Conservation (phyloP, 2,888 invertebrate genomes). For the Dysmachus trigonus region DNA sequence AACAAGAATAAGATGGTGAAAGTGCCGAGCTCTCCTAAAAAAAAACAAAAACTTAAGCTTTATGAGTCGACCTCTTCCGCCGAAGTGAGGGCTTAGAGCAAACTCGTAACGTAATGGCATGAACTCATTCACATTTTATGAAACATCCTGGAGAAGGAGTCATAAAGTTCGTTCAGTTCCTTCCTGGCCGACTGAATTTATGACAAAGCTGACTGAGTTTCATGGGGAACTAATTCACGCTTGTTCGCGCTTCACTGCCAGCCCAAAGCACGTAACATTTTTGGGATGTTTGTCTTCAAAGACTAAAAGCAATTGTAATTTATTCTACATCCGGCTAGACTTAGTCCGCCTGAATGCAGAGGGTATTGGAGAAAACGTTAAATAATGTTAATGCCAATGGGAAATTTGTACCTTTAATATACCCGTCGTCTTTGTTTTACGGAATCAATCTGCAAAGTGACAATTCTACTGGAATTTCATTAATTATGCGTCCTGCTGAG, state of each 20-base stretch:
- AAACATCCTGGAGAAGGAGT: background rate
- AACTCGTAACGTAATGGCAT: background rate
- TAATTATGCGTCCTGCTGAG: background rate
- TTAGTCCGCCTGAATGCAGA: background rate
- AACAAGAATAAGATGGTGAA: background rate
- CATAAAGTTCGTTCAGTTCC: background rate
- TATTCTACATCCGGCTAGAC: background rate
- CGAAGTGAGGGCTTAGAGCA: background rate
- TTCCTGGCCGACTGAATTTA: background rate
- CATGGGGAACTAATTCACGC: background rate
- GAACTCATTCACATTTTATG: background rate
- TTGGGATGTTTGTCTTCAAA: background rate
- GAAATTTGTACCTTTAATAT: background rate
- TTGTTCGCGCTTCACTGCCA: background rate
- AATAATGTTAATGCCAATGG: background rate
- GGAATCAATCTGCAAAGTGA: background rate
- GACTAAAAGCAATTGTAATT: background rate
- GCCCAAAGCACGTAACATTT: background rate
- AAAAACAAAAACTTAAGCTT: background rate
- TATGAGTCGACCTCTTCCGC: background rate
- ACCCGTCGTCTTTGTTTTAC: background rate
- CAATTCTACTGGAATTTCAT: background rate
- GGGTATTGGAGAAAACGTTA: background rate
- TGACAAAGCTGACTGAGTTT: background rate
- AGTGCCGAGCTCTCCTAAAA: background rate